Evolutionary conservation across 2,888 invertebrate species (phyloP).

Genomic region (Sepiola atlantica): DNA sequence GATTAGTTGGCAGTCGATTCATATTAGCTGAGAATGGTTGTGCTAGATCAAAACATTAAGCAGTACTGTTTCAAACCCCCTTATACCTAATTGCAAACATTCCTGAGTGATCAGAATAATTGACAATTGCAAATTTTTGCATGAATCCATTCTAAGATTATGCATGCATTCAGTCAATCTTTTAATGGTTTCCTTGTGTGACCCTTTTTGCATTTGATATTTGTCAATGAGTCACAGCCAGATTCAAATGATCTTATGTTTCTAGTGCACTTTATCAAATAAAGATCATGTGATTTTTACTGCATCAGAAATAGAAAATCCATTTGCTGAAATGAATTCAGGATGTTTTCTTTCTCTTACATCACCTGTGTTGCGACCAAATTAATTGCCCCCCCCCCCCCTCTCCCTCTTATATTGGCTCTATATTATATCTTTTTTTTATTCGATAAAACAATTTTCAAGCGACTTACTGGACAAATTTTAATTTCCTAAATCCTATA

Average conservation of each 20-base stretch:
- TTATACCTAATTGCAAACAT: constrained; percentile 9
- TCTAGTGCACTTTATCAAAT: background rate
- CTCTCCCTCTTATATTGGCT: background rate
- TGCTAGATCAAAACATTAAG: constrained; percentile 2
- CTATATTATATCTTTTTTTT: background rate
- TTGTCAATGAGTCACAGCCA: background rate
- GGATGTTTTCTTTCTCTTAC: background rate
- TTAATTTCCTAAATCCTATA: background rate
- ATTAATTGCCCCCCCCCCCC: background rate
- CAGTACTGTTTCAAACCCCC: background rate
- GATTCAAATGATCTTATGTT: background rate
- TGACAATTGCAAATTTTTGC: constrained; percentile 1
- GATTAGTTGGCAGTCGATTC: constrained; percentile 11
- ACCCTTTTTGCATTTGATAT: background rate
- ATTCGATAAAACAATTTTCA: background rate
- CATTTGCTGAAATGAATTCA: background rate
- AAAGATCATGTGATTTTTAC: background rate
- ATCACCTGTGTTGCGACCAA: background rate
- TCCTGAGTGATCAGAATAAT: constrained; percentile 9
- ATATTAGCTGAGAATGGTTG: constrained; percentile 32
- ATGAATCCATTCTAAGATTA: background rate
- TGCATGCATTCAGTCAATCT: background rate
- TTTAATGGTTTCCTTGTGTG: background rate
- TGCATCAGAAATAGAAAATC: background rate
- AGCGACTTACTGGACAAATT: background rate